These are phyloP conservation scores for Ceyx cyanopectus DNA, from an alignment of 2,113 vertebrate genomes.

Conservation along the genomic window DNA sequence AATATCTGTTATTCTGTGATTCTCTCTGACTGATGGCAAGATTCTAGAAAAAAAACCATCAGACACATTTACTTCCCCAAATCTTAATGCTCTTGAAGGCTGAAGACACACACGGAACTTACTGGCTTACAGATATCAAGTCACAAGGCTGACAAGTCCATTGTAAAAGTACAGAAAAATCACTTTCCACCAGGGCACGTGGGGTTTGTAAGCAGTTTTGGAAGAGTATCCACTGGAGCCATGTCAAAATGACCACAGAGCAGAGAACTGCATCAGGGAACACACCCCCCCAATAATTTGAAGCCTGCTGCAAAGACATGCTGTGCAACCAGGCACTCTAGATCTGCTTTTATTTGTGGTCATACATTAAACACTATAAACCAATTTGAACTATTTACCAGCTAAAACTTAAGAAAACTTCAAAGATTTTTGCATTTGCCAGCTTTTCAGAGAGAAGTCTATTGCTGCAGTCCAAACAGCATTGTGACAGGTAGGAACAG, in stretches of 20 bases:
- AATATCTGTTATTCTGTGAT: no score
- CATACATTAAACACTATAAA: background rate
- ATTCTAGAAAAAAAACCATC: background rate
- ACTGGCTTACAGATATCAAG: background rate
- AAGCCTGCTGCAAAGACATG: background rate
- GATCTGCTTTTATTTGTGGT: background rate
- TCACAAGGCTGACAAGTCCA: background rate
- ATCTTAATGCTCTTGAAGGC: background rate
- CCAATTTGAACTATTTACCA: background rate
- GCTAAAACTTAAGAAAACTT: background rate
- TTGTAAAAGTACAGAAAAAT: background rate
- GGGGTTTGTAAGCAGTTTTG: background rate
- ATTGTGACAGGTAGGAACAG: background rate
- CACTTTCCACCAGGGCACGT: background rate
- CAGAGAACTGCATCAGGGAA: background rate
- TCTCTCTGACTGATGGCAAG: background rate
- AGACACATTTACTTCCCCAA: background rate
- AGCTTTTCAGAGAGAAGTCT: background rate
- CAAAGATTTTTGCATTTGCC: background rate
- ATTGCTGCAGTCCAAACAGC: background rate
- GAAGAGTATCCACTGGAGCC: rapidly evolving
- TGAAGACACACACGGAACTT: background rate
- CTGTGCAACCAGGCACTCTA: background rate
- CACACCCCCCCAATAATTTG: rapidly evolving
- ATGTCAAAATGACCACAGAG: background rate